Evolutionary conservation across 2,797 vertebrate genomes (phyloP).

Genomic region (Cyprinodon diabolis): DNA sequence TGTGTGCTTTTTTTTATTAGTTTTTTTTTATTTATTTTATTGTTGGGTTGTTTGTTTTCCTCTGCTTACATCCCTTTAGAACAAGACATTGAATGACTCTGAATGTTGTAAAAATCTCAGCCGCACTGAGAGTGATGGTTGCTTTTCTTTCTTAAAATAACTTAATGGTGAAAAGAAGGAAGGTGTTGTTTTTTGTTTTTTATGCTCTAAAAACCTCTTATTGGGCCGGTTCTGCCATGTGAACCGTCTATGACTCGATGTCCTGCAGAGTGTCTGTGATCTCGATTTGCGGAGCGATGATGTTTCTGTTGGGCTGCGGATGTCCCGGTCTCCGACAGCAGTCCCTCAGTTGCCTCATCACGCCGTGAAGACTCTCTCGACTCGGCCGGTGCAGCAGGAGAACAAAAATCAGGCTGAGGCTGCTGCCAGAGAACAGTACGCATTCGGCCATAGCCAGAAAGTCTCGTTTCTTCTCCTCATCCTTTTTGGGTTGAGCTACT

Average conservation of each 20-base stretch:
- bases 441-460: conserved; percentile 81
- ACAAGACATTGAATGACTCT: too few relatives aligned
- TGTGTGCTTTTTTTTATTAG: too few relatives aligned
- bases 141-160: too few relatives aligned
- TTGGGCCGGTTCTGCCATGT: too few relatives aligned
- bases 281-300: conserved; percentile 73
- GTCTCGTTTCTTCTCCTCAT: conserved; percentile 22
- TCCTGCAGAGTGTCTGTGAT: conserved; percentile 68
- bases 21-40: too few relatives aligned
- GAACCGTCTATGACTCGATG: conserved; percentile 48
- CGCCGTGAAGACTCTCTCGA: conserved; percentile 56
- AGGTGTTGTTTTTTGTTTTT: too few relatives aligned
- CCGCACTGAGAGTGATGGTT: too few relatives aligned
- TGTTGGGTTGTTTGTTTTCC: too few relatives aligned
- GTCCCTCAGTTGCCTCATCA: conserved; percentile 56
- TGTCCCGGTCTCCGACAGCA: conserved; percentile 52
- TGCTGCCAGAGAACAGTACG: conserved; percentile 80
- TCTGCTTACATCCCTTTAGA: too few relatives aligned
- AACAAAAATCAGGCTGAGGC: conserved; percentile 67
- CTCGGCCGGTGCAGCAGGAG: conserved; percentile 75
- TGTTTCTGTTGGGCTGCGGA: conserved; percentile 67
- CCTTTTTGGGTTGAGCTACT: conserved; percentile 43
- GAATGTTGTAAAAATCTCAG: too few relatives aligned
- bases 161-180: too few relatives aligned
- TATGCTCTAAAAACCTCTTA: too few relatives aligned